A percentile compares a stretch with the other conserved stretches of the same genome.
Evolutionary conservation across 2,888 invertebrate genomes (phyloP).

Genomic region (Empis stercorea): DNA sequence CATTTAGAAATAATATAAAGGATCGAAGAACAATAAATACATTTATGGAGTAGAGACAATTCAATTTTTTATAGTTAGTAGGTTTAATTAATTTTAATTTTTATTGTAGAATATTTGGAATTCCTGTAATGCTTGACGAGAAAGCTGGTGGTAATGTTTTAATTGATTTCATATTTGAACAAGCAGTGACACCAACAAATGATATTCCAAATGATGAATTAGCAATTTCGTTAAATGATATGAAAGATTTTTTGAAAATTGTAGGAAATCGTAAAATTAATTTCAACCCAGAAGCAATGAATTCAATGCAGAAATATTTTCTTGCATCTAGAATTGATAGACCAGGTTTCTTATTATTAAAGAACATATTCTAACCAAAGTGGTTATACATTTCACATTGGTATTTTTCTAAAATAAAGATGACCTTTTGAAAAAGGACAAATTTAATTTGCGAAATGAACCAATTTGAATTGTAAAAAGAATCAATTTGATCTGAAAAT

Average conservation of each 20-base stretch:
- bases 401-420: too few species aligned
- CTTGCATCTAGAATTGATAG: constrained; percentile 33
- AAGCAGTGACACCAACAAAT: constrained; percentile 13
- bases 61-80: background rate
- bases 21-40: constrained; percentile 26
- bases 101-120: constrained; percentile 28
- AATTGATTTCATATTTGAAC: constrained; percentile 24
- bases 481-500: too few species aligned
- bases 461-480: too few species aligned
- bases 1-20: constrained; percentile 18
- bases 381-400: too few species aligned
- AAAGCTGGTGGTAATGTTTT: constrained; percentile 20
- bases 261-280: constrained; percentile 21
- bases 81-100: background rate
- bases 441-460: too few species aligned
- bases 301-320: constrained; percentile 37
- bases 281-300: constrained; percentile 24
- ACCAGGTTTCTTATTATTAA: constrained; percentile 22
- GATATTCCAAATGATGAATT: constrained; percentile 20
- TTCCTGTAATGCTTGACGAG: constrained; percentile 27
- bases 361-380: background rate
- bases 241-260: constrained; percentile 21
- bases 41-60: constrained; percentile 28
- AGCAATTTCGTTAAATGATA: constrained; percentile 24
- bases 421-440: too few species aligned